Conservation (phyloP, 2,888 invertebrate genomes). For the Netelia melanura region DNA sequence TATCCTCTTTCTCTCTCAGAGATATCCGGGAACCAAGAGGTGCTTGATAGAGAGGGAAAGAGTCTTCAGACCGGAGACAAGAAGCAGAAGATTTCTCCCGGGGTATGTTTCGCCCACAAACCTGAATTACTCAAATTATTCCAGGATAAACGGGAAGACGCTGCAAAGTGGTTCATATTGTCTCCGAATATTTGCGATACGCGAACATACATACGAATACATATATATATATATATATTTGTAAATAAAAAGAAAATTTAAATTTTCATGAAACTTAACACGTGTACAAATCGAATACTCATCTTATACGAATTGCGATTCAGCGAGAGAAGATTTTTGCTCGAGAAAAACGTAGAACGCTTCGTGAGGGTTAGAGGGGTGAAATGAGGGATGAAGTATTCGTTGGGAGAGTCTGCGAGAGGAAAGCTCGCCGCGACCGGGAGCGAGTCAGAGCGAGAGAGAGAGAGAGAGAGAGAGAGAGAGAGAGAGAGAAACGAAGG, state of each 20-base stretch:
- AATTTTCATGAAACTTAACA: slow-evolving; percentile 5
- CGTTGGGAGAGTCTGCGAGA: slow-evolving; percentile 29
- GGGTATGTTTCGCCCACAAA: background rate
- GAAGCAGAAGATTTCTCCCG: background rate
- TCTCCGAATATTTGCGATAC: background rate
- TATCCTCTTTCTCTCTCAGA: slow-evolving; percentile 2
- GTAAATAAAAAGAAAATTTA: background rate
- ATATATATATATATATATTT: slow-evolving; percentile 18
- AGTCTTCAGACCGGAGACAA: background rate
- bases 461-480: slow-evolving; percentile 43
- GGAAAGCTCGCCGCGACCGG: slow-evolving; percentile 3
- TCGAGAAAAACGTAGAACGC: slow-evolving; percentile 1
- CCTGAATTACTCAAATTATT: slow-evolving; percentile 34
- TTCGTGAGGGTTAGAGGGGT: background rate
- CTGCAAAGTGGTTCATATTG: slow-evolving; percentile 2
- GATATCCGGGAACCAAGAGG: background rate
- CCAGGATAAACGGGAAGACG: slow-evolving; percentile 2
- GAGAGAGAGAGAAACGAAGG: slow-evolving; percentile 44
- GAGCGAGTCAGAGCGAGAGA: slow-evolving; percentile 20
- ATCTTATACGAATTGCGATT: background rate
- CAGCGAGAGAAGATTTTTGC: slow-evolving; percentile 17
- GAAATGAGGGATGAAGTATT: slow-evolving; percentile 37
- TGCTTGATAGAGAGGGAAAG: slow-evolving; percentile 12
- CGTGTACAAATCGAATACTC: slow-evolving; percentile 11
- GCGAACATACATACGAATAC: background rate